Base-by-base conservation (phyloP, 2,888 invertebrate species). In the Odontothrips loti region DNA sequence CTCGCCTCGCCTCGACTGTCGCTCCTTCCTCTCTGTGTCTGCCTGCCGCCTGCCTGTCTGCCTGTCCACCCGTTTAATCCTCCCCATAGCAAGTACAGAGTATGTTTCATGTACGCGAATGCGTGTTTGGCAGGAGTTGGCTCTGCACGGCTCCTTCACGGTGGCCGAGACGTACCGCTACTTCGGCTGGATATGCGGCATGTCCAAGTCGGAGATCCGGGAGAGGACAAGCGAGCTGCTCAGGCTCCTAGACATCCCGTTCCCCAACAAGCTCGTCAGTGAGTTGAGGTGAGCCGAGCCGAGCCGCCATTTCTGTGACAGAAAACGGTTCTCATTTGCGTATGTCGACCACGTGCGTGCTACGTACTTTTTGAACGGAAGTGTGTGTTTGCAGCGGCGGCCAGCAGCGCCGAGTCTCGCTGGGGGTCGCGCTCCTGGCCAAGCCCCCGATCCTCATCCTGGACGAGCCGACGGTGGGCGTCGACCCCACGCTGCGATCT, bases 371-470 rank as follows among this genome's bases (percentile, higher is more conserved):
- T 43, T 43, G 6, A 43, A 43, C 34, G 34, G 34, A 2, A 43
- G 3, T 43, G 3, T 29, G 1, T 47, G n/a, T 34, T 47, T 17
- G 34, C 84, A 89, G 89, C 85, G 89, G 89, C 58, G 89, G 89
- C 15, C 89, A 89, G 85, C 87, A 88, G 85, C 84, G 89, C 51
- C 85, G 89, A 47, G 88, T 89, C 3, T 89, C 89, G 0, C 87
- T 89, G 83, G 88, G 89, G 3, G 88, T 87, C 1, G 89, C 89
- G 11, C 85, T 89, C 79, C 85, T 89, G 3, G 88, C 89, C 82
- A 87, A 88, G 82, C 89, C 89, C 0, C 87, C 88, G 82, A 84
- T 89, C 47, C 85, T 89, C 48, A 89, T 89, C 79, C 84, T 89
- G 82, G 89, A 89, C 84, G 89, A 89, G 83, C 89, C 89, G 6